These are phyloP conservation scores for Ommatoiulus sabulosus DNA, from an alignment of 2,888 invertebrate genomes.

Conservation along the genomic window DNA sequence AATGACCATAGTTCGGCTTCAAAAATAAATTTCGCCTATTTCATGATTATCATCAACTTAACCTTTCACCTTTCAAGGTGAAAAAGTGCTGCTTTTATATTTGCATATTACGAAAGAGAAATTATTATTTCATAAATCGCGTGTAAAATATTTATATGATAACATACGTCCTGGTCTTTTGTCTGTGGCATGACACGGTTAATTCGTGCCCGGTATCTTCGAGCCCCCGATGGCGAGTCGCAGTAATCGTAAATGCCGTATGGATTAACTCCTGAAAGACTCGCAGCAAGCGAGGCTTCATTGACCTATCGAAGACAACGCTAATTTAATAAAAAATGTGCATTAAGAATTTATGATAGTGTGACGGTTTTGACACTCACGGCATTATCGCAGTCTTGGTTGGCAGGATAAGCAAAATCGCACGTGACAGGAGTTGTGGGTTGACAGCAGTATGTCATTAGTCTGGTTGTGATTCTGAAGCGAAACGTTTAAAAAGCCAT, in stretches of 20 bases:
- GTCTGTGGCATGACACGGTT: background rate
- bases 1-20: too few relatives aligned
- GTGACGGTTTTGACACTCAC: background rate
- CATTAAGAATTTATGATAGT: background rate
- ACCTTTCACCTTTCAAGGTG: too few relatives aligned
- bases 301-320: background rate
- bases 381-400: background rate
- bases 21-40: too few relatives aligned
- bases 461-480: conserved; percentile 29
- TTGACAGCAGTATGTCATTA: conserved; percentile 37
- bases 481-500: too few relatives aligned
- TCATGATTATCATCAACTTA: too few relatives aligned
- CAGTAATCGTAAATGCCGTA: conserved; percentile 51
- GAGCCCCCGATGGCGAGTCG: background rate
- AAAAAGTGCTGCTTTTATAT: too few relatives aligned
- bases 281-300: background rate
- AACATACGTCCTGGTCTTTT: background rate
- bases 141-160: background rate
- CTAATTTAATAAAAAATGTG: background rate
- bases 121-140: too few relatives aligned
- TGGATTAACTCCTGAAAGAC: conserved; percentile 41
- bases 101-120: too few relatives aligned
- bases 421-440: conserved; percentile 47
- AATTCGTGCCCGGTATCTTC: conserved; percentile 7
- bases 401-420: background rate